Conservation (phyloP, 2,113 vertebrate genomes). For the Mus pahari region DNA sequence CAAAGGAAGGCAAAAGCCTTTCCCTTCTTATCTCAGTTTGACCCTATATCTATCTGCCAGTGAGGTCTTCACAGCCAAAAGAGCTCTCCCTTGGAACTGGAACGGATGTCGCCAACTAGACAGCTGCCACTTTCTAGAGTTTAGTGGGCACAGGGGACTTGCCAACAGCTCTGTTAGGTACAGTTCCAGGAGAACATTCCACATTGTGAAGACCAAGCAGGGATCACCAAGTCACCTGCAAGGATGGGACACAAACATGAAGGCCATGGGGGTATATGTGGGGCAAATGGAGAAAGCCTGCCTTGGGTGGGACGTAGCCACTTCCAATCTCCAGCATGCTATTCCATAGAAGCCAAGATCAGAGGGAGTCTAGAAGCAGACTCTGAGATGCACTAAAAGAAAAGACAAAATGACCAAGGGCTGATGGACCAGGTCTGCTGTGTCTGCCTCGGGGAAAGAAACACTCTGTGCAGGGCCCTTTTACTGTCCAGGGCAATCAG, state of each 20-base stretch:
- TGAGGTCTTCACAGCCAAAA: not conserved
- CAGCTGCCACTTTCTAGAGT: not conserved
- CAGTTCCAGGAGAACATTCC: not conserved
- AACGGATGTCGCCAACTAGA: not conserved
- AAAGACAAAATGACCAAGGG: not conserved
- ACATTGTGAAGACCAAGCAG: not conserved
- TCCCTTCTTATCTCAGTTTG: not conserved
- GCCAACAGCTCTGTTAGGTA: not conserved
- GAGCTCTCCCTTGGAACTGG: fast-evolving
- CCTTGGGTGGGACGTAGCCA: not conserved
- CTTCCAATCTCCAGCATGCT: not conserved
- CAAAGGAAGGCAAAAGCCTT: not conserved
- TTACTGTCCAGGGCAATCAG: not conserved
- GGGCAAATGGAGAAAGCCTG: not conserved
- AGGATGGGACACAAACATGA: not conserved
- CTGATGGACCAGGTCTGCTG: not conserved
- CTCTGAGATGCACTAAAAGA: not conserved
- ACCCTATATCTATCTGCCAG: not conserved
- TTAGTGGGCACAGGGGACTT: not conserved
- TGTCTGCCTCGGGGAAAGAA: not conserved
- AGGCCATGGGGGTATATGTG: fast-evolving
- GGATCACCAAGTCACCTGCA: not conserved
- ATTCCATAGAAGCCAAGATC: not conserved
- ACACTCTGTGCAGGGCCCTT: fast-evolving
- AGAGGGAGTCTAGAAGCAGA: fast-evolving